Evolutionary conservation across 2,113 vertebrate species (phyloP).

Genomic region (Sula dactylatra): DNA sequence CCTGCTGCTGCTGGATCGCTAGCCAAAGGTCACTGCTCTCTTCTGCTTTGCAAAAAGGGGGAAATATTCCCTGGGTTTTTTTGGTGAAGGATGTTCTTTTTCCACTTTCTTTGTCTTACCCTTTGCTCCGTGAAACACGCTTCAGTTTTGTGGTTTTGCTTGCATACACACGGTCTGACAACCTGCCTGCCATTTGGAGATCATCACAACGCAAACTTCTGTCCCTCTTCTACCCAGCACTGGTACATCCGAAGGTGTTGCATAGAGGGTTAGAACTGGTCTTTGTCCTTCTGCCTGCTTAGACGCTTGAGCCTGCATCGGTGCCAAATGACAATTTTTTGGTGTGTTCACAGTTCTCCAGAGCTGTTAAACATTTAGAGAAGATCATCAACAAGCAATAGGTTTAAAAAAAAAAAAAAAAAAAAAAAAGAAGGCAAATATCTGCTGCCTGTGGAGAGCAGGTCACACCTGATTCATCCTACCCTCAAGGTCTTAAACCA

Average conservation of each 20-base stretch:
- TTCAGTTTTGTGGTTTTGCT: not conserved
- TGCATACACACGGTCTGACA: not conserved
- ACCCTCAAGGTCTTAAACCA: not conserved
- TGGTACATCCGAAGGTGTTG: not conserved
- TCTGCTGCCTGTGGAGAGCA: not conserved
- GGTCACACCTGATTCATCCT: not conserved
- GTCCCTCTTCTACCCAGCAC: not conserved
- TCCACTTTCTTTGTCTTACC: not conserved
- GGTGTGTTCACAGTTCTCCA: not conserved
- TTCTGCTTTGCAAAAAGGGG: not conserved
- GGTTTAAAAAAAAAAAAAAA: not conserved
- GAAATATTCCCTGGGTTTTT: not conserved
- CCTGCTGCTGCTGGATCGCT: not conserved
- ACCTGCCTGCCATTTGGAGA: not conserved
- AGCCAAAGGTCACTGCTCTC: not conserved
- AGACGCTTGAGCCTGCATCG: rapidly evolving
- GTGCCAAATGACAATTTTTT: not conserved
- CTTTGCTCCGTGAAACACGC: not conserved
- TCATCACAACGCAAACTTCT: not conserved
- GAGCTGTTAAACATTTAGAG: not conserved
- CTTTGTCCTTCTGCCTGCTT: not conserved
- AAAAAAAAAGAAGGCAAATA: not conserved
- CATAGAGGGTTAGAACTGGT: not conserved
- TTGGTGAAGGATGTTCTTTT: not conserved
- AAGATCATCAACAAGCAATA: not conserved